phyloP scores from a whole-genome alignment of 2,888 invertebrate species.

The Antitype chi region DNA sequence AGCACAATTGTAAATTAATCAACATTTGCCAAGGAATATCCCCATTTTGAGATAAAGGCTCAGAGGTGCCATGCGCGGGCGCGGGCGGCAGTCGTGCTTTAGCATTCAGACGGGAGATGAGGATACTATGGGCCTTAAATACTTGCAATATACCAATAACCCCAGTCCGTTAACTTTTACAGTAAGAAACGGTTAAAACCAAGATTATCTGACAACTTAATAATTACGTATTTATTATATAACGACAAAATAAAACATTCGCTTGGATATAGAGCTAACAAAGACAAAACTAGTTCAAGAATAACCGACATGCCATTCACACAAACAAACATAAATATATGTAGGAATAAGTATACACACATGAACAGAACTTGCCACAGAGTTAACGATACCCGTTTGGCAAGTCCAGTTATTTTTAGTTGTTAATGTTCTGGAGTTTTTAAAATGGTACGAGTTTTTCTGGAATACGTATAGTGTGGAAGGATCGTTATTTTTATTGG shows the following conservation, averaged over 20 bases:
- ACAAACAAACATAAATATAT: slow-evolving; percentile 35
- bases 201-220: slow-evolving; percentile 24
- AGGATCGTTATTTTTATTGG: slow-evolving; percentile 40
- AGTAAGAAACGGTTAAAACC: slow-evolving; percentile 21
- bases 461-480: slow-evolving; percentile 31
- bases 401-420: slow-evolving; percentile 61
- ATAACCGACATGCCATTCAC: slow-evolving; percentile 55
- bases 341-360: slow-evolving; percentile 18
- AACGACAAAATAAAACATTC: slow-evolving; percentile 44
- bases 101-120: no score
- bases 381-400: slow-evolving; percentile 57
- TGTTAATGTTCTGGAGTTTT: slow-evolving; percentile 38
- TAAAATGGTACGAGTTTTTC: slow-evolving; percentile 39
- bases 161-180: neutral
- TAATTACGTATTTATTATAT: slow-evolving; percentile 54
- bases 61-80: no score
- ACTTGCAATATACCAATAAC: neutral
- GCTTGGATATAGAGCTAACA: slow-evolving; percentile 48
- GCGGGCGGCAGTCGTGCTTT: no score
- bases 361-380: slow-evolving; percentile 31
- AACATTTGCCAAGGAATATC: no score
- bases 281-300: slow-evolving; percentile 63
- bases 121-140: no score
- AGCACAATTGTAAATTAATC: no score
- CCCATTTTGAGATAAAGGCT: no score